These are phyloP conservation scores for Urocolius indicus DNA, from an alignment of 2,113 vertebrate species.

Conservation along the genomic window DNA sequence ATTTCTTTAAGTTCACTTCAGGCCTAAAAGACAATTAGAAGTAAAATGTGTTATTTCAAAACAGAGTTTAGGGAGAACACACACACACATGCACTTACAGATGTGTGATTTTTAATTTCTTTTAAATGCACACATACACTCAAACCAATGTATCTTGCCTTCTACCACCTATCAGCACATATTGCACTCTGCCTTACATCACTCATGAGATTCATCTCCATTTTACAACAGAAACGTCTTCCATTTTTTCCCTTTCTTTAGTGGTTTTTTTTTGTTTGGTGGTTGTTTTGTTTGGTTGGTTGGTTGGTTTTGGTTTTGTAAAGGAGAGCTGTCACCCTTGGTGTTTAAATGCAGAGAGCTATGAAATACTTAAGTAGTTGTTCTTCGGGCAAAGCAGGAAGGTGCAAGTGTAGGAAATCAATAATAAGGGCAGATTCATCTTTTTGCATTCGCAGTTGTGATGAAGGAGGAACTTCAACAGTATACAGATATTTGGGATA, in stretches of 20 bases:
- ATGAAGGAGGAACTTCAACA: neutral
- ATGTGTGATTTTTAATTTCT: neutral
- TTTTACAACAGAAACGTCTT: neutral
- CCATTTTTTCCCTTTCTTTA: neutral
- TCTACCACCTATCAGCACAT: neutral
- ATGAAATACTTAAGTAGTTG: neutral
- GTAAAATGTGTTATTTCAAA: neutral
- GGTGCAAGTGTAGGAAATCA: neutral
- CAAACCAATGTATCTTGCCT: neutral
- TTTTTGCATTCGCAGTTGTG: neutral
- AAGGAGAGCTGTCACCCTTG: neutral
- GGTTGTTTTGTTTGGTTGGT: neutral
- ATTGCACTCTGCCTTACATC: neutral
- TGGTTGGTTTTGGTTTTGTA: neutral
- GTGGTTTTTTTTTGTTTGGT: no score
- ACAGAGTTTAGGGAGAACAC: neutral
- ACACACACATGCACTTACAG: neutral
- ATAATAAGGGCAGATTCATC: neutral
- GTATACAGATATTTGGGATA: neutral
- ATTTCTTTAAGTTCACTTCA: constrained; percentile 90
- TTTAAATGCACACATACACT: neutral
- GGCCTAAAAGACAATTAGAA: constrained; percentile 78
- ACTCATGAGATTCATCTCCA: neutral
- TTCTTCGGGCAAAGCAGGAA: neutral
- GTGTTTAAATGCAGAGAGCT: neutral